phyloP scores from a whole-genome alignment of 2,113 vertebrate genomes.

The Bos javanicus region DNA sequence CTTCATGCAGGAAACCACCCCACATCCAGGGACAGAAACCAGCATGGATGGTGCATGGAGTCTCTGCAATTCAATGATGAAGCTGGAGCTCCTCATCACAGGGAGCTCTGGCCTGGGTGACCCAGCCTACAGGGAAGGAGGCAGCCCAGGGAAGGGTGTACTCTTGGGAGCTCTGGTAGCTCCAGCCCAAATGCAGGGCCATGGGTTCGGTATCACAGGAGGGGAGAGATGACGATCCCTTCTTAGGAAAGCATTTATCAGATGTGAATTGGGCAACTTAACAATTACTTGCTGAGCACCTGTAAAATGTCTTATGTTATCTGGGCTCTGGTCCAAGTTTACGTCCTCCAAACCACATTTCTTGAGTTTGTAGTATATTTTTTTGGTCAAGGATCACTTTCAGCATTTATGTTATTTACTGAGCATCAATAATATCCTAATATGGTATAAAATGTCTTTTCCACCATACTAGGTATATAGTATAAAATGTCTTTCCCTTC shows the following conservation, averaged over 20 bases:
- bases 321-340: background rate
- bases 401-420: background rate
- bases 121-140: too few relatives aligned
- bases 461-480: too few relatives aligned
- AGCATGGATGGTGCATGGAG: too few relatives aligned
- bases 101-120: too few relatives aligned
- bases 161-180: too few relatives aligned
- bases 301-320: background rate
- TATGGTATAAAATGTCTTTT: background rate
- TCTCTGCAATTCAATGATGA: too few relatives aligned
- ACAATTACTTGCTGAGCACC: background rate
- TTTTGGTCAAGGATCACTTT: background rate
- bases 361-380: background rate
- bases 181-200: too few relatives aligned
- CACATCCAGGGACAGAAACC: too few relatives aligned
- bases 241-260: background rate
- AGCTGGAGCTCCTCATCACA: too few relatives aligned
- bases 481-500: background rate
- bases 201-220: rapidly evolving
- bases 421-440: background rate
- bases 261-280: background rate
- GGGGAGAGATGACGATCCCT: rapidly evolving
- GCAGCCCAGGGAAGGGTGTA: too few relatives aligned
- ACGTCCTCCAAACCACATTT: background rate
- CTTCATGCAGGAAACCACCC: background rate